Conservation (phyloP, 2,797 vertebrate species). For the Orientallactaga sibirica region DNA sequence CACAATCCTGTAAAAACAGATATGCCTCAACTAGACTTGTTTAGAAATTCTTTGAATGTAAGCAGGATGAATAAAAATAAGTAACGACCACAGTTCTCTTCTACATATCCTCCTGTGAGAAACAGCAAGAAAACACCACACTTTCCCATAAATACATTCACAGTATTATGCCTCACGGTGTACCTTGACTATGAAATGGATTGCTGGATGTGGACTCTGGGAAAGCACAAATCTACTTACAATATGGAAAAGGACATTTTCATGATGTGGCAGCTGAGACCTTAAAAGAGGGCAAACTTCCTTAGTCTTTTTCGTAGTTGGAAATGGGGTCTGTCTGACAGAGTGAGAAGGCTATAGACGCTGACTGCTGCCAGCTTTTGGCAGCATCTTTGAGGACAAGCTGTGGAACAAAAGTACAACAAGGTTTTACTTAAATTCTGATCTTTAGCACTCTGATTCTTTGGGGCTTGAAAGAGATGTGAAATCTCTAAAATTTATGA, state of each 20-base stretch:
- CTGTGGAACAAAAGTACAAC: not conserved
- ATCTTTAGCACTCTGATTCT: slow-evolving; percentile 6
- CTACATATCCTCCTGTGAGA: slow-evolving; percentile 66
- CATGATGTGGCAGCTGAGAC: slow-evolving; percentile 54
- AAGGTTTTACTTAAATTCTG: slow-evolving; percentile 32
- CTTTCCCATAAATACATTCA: slow-evolving; percentile 60
- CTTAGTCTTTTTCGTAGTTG: slow-evolving; percentile 43
- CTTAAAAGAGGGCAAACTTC: slow-evolving; percentile 63
- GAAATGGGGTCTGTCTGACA: not conserved
- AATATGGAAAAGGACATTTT: slow-evolving; percentile 65
- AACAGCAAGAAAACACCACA: slow-evolving; percentile 54
- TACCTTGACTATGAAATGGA: slow-evolving; percentile 65
- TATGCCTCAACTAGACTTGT: slow-evolving; percentile 41
- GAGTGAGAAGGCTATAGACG: not conserved
- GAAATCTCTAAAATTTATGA: slow-evolving; percentile 25
- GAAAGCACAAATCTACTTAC: slow-evolving; percentile 65
- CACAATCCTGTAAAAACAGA: not conserved
- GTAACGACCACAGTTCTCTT: slow-evolving; percentile 50
- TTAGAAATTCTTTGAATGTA: slow-evolving; percentile 55
- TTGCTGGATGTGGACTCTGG: slow-evolving; percentile 29
- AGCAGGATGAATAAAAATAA: slow-evolving; percentile 75
- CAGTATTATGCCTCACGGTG: slow-evolving; percentile 65
- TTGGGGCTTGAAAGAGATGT: not conserved
- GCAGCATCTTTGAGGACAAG: not conserved
- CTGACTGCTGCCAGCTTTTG: slow-evolving; percentile 48